Base-by-base conservation (phyloP, 1,140 invertebrate species). In the Neodiprion pinetum region DNA sequence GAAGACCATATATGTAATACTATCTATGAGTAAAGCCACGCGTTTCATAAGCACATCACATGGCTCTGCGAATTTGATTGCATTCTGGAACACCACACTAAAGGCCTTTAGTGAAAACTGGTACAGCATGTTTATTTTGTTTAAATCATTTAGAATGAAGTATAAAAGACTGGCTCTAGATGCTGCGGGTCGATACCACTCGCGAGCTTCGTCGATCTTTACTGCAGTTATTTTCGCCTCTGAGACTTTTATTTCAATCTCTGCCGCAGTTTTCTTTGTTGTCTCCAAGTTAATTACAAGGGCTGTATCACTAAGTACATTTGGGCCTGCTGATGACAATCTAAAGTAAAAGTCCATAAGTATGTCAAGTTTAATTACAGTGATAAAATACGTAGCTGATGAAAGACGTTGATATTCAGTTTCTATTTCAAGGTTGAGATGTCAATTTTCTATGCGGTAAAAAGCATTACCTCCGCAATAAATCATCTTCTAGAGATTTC, bases 71-170 rank as follows among this genome's bases (percentile, higher is more conserved):
- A 89, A 91, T 23, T 91, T 89, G 70, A 99, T 93, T 0, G 97
- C 96, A 81, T 96, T 96, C 80, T 95, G 94, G 87, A 99, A 99
- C 1, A 98, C 96, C 4, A 96, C 93, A 79, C 93, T 97, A 87
- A 98, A 98, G 0, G 97, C 96, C 88, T 98, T 98, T 48, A 99
- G 84, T 0, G 97, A 98, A 89, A 99, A 99, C 82, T 98, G 96
- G 87, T 99, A 99, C 79, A 99, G 96, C 69, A 95, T 96, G 88
- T 98, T 97, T 75, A 99, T 98, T 86, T 97, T 97, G 87, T 93
- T 92, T 40, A 99, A 86, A 80, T 99, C 97, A 82, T 97, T 98
- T 66, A 99, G 88, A 72, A 98, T 96, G 83, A 99, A 99, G 85
- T 98, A 99, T 0, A 99, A 88, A 3, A 99, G 90, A 3, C 97